These are phyloP conservation scores for Apolygus lucorum DNA, from an alignment of 1,140 invertebrate genomes.

Conservation along the genomic window DNA sequence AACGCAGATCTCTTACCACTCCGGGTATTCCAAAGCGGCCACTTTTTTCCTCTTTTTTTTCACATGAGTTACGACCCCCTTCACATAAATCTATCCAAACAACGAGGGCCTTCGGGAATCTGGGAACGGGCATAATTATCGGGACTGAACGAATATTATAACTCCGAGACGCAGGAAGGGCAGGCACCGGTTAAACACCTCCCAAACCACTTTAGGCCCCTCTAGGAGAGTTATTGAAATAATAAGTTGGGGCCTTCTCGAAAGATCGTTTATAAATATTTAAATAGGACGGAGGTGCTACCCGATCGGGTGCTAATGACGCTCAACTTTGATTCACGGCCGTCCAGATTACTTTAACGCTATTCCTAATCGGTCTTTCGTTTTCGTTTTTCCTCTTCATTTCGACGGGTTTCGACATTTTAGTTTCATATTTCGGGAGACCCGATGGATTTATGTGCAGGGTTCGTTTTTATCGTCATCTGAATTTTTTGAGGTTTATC, in stretches of 20 bases:
- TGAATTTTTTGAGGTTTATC: too few relatives aligned
- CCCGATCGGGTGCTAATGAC: constrained; percentile 14
- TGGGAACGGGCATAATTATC: constrained; percentile 13
- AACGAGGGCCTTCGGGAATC: neutral
- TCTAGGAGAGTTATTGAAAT: constrained; percentile 11
- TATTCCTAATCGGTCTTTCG: neutral
- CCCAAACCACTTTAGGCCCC: constrained; percentile 1
- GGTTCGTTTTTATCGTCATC: too few relatives aligned
- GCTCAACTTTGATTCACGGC: constrained; percentile 12
- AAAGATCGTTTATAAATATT: constrained; percentile 17
- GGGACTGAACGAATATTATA: constrained; percentile 12
- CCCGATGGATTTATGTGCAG: too few relatives aligned
- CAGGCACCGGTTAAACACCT: neutral
- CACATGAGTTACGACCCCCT: constrained; percentile 10
- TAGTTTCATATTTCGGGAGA: neutral
- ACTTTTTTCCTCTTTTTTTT: constrained; percentile 1
- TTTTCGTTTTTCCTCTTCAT: neutral
- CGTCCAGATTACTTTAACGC: neutral
- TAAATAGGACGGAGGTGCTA: constrained; percentile 10
- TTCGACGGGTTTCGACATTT: neutral
- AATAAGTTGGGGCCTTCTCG: constrained; percentile 9
- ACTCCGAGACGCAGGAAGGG: neutral
- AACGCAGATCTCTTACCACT: neutral
- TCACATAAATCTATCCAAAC: constrained; percentile 12
- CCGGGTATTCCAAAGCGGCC: neutral